phyloP scores from a whole-genome alignment of 2,113 vertebrate genomes.

The Setophaga petechia region DNA sequence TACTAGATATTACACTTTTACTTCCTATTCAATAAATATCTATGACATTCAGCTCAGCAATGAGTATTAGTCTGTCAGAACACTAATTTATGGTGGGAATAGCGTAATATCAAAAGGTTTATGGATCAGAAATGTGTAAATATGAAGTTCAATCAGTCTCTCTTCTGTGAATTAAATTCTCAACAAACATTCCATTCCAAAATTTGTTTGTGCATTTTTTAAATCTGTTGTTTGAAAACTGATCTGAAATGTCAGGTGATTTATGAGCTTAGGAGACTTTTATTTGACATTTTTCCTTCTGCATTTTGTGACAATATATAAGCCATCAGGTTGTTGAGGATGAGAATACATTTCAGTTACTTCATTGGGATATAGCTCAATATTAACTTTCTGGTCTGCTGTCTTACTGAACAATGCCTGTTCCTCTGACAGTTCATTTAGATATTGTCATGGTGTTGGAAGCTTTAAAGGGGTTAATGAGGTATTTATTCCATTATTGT shows the following conservation, averaged over 20 bases:
- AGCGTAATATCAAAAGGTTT: constrained; percentile 52
- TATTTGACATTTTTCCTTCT: not conserved
- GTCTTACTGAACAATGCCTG: constrained; percentile 65
- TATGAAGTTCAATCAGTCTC: constrained; percentile 19
- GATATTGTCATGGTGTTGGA: constrained; percentile 66
- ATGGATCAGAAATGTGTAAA: constrained; percentile 64
- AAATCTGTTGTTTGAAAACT: not conserved
- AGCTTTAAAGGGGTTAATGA: constrained; percentile 71
- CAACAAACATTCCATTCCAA: not conserved
- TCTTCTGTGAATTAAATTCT: constrained; percentile 24
- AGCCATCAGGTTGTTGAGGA: constrained; percentile 2
- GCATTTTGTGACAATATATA: not conserved
- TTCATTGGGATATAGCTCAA: constrained; percentile 43
- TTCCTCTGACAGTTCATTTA: constrained; percentile 73
- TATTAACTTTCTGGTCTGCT: constrained; percentile 69
- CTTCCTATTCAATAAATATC: constrained; percentile 64
- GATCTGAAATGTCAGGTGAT: not conserved
- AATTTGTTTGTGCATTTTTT: not conserved
- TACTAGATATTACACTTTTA: constrained; percentile 59
- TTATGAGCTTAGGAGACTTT: not conserved
- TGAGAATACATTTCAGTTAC: constrained; percentile 42
- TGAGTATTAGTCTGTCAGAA: constrained; percentile 43
- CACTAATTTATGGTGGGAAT: constrained; percentile 47
- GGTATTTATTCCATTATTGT: constrained; percentile 69
- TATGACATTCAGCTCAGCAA: constrained; percentile 10